phyloP scores from a whole-genome alignment of 2,888 invertebrate species.

The Hyppa rectilinea region DNA sequence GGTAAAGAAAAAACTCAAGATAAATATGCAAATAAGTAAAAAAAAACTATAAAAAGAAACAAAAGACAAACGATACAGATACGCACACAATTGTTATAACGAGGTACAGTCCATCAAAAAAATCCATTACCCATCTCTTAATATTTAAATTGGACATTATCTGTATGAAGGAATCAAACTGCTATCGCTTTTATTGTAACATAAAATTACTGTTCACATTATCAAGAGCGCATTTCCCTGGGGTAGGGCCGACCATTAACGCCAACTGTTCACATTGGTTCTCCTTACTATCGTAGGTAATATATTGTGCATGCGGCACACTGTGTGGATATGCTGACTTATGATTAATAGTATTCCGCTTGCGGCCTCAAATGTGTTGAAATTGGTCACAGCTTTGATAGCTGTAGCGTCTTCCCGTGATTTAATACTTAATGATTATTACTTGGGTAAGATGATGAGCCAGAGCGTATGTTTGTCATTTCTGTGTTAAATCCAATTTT shows the following conservation, averaged over 20 bases:
- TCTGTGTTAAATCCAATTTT: slow-evolving; percentile 29
- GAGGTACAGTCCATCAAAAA: slow-evolving; percentile 56
- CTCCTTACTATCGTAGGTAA: slow-evolving; percentile 77
- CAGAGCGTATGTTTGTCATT: slow-evolving; percentile 45
- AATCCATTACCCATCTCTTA: slow-evolving; percentile 63
- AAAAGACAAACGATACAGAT: slow-evolving; percentile 52
- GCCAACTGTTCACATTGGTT: slow-evolving; percentile 87
- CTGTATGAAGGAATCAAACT: slow-evolving; percentile 69
- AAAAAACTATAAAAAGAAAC: slow-evolving; percentile 47
- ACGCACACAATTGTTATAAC: slow-evolving; percentile 50
- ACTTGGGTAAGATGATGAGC: slow-evolving; percentile 55
- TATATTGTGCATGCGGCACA: slow-evolving; percentile 78
- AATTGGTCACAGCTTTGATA: slow-evolving; percentile 73
- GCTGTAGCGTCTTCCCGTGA: slow-evolving; percentile 60
- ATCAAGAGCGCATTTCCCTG: slow-evolving; percentile 87
- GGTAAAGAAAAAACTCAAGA: slow-evolving; percentile 35
- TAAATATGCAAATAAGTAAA: slow-evolving; percentile 54
- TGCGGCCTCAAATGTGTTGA: slow-evolving; percentile 75
- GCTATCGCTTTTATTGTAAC: slow-evolving; percentile 81
- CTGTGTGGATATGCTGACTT: slow-evolving; percentile 73
- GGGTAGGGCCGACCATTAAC: slow-evolving; percentile 87
- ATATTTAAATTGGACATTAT: slow-evolving; percentile 73
- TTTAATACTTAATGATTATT: slow-evolving; percentile 63
- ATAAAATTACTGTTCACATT: slow-evolving; percentile 87
- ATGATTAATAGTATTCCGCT: slow-evolving; percentile 76